Evolutionary conservation across 2,797 vertebrate species (phyloP), one percentile per base, ranked within the genome.

Genomic region (Cyclopterus lumpus): DNA sequence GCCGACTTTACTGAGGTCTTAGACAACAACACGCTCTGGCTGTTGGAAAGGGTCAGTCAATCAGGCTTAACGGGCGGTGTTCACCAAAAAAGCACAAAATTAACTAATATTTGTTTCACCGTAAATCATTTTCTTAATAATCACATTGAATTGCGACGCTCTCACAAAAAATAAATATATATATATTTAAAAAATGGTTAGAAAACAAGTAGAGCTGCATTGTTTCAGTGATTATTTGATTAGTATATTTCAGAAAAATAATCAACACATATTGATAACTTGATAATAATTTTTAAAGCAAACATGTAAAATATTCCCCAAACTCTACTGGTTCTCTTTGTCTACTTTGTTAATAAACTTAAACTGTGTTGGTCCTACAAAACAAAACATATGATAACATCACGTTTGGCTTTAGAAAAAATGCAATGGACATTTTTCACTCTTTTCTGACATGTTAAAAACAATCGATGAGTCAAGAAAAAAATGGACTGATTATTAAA

Each of bases 1-100:
- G 48, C 71, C 67, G 73, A 58, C 76, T 89, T 84, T 76, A 61
- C 77, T 7, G 5, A 34, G 28, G 68, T 63, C 44, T 83, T 54
- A 75, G 75, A 66, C 66, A 73, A 22, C 64, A 65, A 82, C 64
- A 80, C 9, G 0, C 48, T 30, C 6, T 30, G 61, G 16, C 75
- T 59, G 66, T 73, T 8, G 9, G 55, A 36, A 38, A 42, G 38
- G 46, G 57, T 3, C 6, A 24, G 55, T 26, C 75, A 30, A 58
- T 8, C 51, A 20, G 36, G 36, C 61, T 40, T 40, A 9, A 10
- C 36, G 36, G 36, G 36, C 26, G 26, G 26, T 28, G 26, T 83
- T 89, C 68, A 87, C 20, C 0, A 54, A 38, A 7, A 51, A 6
- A n/a, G 2, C 16, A 26, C 26, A 26, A 0, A 8, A n/a, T 5